Evolutionary conservation across 2,797 vertebrate species (phyloP).

Genomic region (Trematomus bernacchii): DNA sequence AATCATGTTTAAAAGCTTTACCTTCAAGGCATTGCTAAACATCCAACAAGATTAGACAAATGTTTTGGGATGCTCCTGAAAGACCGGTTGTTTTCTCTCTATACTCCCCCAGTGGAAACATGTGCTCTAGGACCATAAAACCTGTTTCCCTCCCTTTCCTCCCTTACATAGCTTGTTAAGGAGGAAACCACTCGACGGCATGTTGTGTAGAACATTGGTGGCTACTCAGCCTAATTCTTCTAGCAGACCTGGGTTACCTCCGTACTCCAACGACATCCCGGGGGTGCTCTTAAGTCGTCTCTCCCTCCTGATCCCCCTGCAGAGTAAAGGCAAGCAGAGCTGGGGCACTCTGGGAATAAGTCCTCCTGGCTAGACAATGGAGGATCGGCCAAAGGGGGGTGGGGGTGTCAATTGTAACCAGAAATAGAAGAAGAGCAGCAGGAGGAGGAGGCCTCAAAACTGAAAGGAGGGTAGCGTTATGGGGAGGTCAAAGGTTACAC

Average conservation of each 20-base stretch:
- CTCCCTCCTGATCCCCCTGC: constrained; percentile 63
- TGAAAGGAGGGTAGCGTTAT: constrained; percentile 32
- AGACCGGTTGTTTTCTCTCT: constrained; percentile 48
- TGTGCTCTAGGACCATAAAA: constrained; percentile 71
- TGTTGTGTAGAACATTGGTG: constrained; percentile 71
- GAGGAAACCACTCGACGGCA: constrained; percentile 66
- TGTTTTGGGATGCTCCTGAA: constrained; percentile 41
- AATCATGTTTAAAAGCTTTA: constrained; percentile 12
- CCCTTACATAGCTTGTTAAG: constrained; percentile 70
- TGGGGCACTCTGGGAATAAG: constrained; percentile 62
- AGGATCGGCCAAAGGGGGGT: constrained; percentile 36
- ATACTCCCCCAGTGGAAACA: constrained; percentile 69
- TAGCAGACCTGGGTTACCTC: constrained; percentile 71
- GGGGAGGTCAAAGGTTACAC: constrained; percentile 75
- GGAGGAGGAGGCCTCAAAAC: constrained; percentile 27
- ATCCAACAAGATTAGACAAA: constrained; percentile 22
- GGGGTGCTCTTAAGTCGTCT: constrained; percentile 65
- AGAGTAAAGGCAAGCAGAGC: constrained; percentile 64
- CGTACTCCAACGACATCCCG: constrained; percentile 34
- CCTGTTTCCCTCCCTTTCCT: constrained; percentile 47
- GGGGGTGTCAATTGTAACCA: constrained; percentile 54
- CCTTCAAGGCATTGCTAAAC: constrained; percentile 4
- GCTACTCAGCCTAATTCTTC: constrained; percentile 72
- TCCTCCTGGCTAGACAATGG: constrained; percentile 76
- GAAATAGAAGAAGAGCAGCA: constrained; percentile 49